These are phyloP conservation scores for Eubasilissa regina DNA, from an alignment of 1,140 invertebrate species.

Conservation along the genomic window DNA sequence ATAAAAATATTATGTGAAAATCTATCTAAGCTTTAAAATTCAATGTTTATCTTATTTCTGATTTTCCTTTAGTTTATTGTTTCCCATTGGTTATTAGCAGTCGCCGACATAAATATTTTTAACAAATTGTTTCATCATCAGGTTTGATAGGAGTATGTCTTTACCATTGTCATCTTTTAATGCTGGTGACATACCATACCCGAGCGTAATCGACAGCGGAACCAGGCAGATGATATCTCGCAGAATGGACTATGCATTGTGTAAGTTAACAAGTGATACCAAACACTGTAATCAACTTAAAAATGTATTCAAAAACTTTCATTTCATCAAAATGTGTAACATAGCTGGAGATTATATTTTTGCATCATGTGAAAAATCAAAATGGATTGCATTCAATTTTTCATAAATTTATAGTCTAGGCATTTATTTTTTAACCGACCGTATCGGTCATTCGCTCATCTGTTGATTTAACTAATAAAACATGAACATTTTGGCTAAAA, in stretches of 20 bases:
- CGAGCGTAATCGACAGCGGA: slow-evolving; percentile 70
- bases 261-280: slow-evolving; percentile 71
- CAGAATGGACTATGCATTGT: slow-evolving; percentile 80
- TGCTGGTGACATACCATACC: slow-evolving; percentile 71
- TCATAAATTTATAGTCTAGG: slow-evolving; percentile 57
- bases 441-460: slow-evolving; percentile 53
- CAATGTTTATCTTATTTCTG: background rate
- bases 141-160: slow-evolving; percentile 78
- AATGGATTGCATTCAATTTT: slow-evolving; percentile 56
- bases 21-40: too few relatives aligned
- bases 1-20: too few relatives aligned
- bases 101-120: background rate
- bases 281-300: slow-evolving; percentile 9
- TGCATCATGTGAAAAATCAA: slow-evolving; percentile 58
- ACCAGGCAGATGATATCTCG: slow-evolving; percentile 62
- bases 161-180: slow-evolving; percentile 72
- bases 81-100: background rate
- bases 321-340: slow-evolving; percentile 43
- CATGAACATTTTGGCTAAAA: slow-evolving; percentile 50
- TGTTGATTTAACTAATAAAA: slow-evolving; percentile 51
- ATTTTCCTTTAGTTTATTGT: background rate
- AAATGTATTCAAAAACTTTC: slow-evolving; percentile 34
- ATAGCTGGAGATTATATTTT: slow-evolving; percentile 58
- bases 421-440: slow-evolving; percentile 54
- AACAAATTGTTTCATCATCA: slow-evolving; percentile 65